These are phyloP conservation scores for Drosophila falleni DNA, from an alignment of 2,888 invertebrate genomes.

Conservation along the genomic window DNA sequence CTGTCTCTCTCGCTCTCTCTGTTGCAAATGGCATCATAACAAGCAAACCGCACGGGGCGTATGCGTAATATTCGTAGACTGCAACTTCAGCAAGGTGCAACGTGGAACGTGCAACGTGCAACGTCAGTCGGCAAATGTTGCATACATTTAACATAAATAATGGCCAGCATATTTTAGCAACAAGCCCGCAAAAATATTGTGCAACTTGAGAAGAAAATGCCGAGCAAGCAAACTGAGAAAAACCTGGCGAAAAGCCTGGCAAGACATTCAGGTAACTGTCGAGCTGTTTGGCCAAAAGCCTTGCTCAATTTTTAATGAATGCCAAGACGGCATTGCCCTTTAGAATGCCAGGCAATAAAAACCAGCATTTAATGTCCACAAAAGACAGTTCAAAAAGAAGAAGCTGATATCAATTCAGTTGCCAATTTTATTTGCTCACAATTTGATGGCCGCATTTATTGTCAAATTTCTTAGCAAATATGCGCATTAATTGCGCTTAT, in stretches of 20 bases:
- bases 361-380: conserved; percentile 27
- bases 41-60: conserved; percentile 20
- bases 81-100: conserved; percentile 25
- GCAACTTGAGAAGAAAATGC: conserved; percentile 40
- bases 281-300: conserved; percentile 21
- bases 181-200: conserved; percentile 41
- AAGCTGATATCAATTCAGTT: conserved; percentile 20
- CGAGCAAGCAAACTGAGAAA: conserved; percentile 1
- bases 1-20: neutral
- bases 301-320: conserved; percentile 58
- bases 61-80: conserved; percentile 27
- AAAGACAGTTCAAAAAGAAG: neutral
- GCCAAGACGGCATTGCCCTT: conserved; percentile 36
- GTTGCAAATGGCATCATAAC: conserved; percentile 16
- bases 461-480: conserved; percentile 19
- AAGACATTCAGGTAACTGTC: conserved; percentile 16
- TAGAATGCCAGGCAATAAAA: conserved; percentile 42
- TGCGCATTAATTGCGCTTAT: conserved; percentile 38
- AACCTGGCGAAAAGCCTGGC: conserved; percentile 7
- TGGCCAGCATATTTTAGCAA: conserved; percentile 64
- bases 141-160: conserved; percentile 74
- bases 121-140: conserved; percentile 53
- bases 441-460: conserved; percentile 39
- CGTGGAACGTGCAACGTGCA: conserved; percentile 19
- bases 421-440: neutral